These are phyloP conservation scores for Dysmachus trigonus DNA, from an alignment of 2,888 invertebrate genomes.

Conservation along the genomic window DNA sequence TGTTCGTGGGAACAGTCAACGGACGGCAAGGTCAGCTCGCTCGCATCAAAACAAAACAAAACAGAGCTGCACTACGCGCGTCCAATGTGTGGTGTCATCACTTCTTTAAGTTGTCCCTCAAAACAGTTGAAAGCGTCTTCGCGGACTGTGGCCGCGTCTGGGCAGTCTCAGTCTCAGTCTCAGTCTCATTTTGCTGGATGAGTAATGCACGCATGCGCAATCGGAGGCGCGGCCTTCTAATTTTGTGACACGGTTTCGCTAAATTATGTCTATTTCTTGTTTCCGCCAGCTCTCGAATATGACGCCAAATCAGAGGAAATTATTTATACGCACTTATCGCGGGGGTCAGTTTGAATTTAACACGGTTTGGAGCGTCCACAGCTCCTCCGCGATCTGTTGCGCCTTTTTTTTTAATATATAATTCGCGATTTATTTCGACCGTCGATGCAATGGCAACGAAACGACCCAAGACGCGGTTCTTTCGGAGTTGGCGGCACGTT, in stretches of 20 bases:
- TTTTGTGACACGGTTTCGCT: slow-evolving; percentile 12
- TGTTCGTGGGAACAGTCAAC: slow-evolving; percentile 2
- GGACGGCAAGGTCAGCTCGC: slow-evolving; percentile 11
- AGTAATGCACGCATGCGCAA: slow-evolving; percentile 28
- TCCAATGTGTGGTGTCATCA: neutral
- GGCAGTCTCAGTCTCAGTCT: neutral
- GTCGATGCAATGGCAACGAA: neutral
- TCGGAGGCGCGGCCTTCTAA: slow-evolving; percentile 14
- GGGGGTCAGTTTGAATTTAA: slow-evolving; percentile 10
- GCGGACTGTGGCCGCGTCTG: neutral
- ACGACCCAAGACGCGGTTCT: neutral
- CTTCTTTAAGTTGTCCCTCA: neutral
- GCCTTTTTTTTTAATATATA: neutral
- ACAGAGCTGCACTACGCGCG: neutral
- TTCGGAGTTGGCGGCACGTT: neutral
- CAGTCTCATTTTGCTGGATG: too few relatives aligned
- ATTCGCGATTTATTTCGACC: neutral
- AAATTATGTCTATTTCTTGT: slow-evolving; percentile 27
- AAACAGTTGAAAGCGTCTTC: neutral
- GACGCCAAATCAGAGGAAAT: neutral
- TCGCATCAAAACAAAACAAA: neutral
- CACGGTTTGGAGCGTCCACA: neutral
- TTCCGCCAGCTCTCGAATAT: slow-evolving; percentile 11
- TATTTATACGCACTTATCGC: neutral
- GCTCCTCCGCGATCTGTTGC: neutral